Conservation (phyloP, 2,888 invertebrate genomes). For the Oxystoma pomonae region DNA sequence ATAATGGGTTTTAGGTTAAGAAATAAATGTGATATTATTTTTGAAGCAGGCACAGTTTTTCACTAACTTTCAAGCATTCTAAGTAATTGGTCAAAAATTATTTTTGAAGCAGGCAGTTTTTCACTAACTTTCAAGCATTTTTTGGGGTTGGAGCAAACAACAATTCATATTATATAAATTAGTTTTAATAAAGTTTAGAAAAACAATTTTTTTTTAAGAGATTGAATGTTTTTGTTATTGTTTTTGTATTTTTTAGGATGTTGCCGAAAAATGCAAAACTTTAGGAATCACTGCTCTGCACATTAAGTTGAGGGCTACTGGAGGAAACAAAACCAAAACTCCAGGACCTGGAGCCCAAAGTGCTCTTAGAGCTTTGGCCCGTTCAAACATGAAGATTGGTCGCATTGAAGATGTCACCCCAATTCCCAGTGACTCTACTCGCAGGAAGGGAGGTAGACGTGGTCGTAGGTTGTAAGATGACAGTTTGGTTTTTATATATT, state of each 20-base stretch:
- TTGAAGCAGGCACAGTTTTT: no score
- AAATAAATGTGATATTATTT: no score
- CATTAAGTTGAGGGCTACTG: constrained; percentile 97
- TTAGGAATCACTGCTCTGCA: constrained; percentile 97
- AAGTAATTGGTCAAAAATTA: no score
- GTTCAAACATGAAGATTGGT: constrained; percentile 99
- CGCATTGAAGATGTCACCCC: constrained; percentile 99
- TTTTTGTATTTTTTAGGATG: constrained; percentile 83
- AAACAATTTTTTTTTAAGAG: no score
- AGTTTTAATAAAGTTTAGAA: no score
- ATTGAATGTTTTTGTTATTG: no score
- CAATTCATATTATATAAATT: no score
- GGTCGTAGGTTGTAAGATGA: constrained; percentile 92
- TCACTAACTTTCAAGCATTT: no score
- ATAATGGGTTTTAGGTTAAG: no score
- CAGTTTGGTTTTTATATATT: constrained; percentile 15
- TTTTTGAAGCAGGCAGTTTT: no score
- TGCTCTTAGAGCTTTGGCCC: constrained; percentile 94
- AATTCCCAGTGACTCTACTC: constrained; percentile 97
- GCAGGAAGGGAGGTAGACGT: constrained; percentile 99
- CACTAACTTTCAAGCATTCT: no score
- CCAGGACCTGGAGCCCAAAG: constrained; percentile 99
- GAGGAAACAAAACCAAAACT: constrained; percentile 97
- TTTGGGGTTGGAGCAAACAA: no score
- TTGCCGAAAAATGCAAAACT: constrained; percentile 96